These are phyloP conservation scores for Alca torda DNA, from an alignment of 2,797 vertebrate genomes.

Conservation along the genomic window DNA sequence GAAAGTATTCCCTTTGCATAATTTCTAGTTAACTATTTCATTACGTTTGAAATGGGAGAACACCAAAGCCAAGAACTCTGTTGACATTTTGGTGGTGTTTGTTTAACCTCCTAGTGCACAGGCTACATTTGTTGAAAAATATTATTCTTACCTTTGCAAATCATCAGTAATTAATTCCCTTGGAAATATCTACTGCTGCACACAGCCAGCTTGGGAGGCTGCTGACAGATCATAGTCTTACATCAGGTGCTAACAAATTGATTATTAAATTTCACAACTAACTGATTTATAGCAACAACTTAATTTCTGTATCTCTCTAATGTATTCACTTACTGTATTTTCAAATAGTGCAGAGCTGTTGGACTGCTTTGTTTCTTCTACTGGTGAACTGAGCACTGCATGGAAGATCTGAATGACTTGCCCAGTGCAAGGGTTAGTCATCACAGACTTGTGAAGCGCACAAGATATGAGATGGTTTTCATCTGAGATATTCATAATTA, in stretches of 20 bases:
- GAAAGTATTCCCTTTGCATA: slow-evolving; percentile 66
- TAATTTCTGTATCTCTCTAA: slow-evolving; percentile 35
- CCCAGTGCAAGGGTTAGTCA: neutral
- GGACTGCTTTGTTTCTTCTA: slow-evolving; percentile 3
- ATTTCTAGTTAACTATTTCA: slow-evolving; percentile 63
- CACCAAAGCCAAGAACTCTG: slow-evolving; percentile 57
- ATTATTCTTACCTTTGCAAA: slow-evolving; percentile 71
- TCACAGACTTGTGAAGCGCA: neutral
- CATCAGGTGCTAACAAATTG: slow-evolving; percentile 65
- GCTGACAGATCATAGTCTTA: slow-evolving; percentile 58
- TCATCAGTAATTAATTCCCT: slow-evolving; percentile 72
- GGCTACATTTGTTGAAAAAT: slow-evolving; percentile 65
- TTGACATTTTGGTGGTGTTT: slow-evolving; percentile 68
- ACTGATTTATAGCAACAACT: slow-evolving; percentile 39
- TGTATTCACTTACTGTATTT: slow-evolving; percentile 4
- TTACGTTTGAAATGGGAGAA: slow-evolving; percentile 54
- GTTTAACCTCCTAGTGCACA: slow-evolving; percentile 61
- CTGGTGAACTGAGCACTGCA: neutral
- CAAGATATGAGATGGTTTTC: neutral
- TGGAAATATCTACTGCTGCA: slow-evolving; percentile 57
- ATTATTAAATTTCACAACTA: slow-evolving; percentile 57
- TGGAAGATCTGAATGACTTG: neutral
- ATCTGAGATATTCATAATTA: neutral
- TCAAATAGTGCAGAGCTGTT: neutral
- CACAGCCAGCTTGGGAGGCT: slow-evolving; percentile 35